A percentile compares a stretch with the other conserved stretches of the same genome.
Conservation (phyloP, 37 sponge, comb jelly and placozoan species). For the Chondrilla cf. caribensis region DNA sequence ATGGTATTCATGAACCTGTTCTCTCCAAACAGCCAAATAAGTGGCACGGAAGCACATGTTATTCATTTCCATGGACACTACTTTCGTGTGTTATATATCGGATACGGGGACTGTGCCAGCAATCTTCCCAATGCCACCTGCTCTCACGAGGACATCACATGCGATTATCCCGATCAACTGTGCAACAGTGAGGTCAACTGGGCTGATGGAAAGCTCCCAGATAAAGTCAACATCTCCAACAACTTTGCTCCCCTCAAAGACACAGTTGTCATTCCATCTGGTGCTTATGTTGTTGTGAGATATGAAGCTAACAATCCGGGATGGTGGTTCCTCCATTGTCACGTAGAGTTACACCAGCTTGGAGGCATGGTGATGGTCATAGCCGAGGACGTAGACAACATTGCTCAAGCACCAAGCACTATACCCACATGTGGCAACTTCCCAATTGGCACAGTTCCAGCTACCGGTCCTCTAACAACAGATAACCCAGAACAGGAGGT, state of each 20-base stretch:
- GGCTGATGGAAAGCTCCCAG: neutral
- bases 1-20: neutral
- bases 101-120: slow-evolving; percentile 18
- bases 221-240: neutral
- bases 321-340: slow-evolving; percentile 79
- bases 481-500: too few relatives aligned
- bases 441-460: too few relatives aligned
- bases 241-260: slow-evolving; percentile 48
- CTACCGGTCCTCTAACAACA: too few relatives aligned
- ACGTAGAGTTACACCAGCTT: slow-evolving; percentile 67
- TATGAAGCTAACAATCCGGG: slow-evolving; percentile 69
- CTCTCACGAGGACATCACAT: slow-evolving; percentile 21
- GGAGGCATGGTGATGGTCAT: slow-evolving; percentile 59
- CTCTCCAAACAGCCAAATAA: too few relatives aligned
- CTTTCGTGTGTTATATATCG: slow-evolving; percentile 33
- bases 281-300: slow-evolving; percentile 63
- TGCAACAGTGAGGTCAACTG: neutral
- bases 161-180: neutral
- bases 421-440: neutral
- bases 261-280: slow-evolving; percentile 70
- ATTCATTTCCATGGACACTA: slow-evolving; percentile 54
- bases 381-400: neutral
- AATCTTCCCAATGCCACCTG: too few relatives aligned
- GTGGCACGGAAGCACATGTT: slow-evolving; percentile 10
- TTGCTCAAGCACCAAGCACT: neutral